Evolutionary conservation across 2,113 vertebrate genomes (phyloP), one percentile per base, ranked within the genome.

Genomic region (Chionomys nivalis): DNA sequence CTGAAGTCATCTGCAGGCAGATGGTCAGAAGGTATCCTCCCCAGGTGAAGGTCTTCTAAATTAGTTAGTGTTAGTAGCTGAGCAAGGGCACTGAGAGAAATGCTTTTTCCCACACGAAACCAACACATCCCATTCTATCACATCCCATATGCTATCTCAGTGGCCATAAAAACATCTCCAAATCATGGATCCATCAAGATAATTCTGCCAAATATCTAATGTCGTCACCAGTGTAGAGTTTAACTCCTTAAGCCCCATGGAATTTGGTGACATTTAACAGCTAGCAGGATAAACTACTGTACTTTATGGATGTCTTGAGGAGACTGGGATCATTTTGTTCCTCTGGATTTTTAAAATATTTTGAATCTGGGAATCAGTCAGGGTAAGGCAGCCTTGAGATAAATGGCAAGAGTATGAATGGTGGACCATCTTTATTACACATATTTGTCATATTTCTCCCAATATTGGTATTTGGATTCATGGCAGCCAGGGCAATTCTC

Each of bases 161-260:
- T 66, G 83, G 83, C 82, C 87, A 91, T 75, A 47, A 66, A 93
- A 83, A 61, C 65, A 81, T 36, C 91, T 81, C 28, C 63, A 36
- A 24, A 39, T 68, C 63, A 78, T 31, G 33, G 93, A 28, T 77
- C 24, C 23, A 68, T 73, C 52, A 47, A 63, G 52, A 39, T 26
- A 94, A 78, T 66, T 72, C 28, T 65, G 36, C 61, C 68, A 14
- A 70, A 82, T 61, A 63, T 33, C n/a, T 33, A 73, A 63, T 21
- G 16, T 28, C 11, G 12, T 72, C 31, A 21, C 73, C 8, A 28
- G 4, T 66, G 8, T 52, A 31, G 36, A 24, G 7, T 81, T 93
- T 90, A 93, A 63, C 82, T 75, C 12, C 39, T 96, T 13, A 36
- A 88, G 19, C 36, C 1, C 78, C 47, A 47, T 49, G 65, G 77